These are phyloP conservation scores for Manis javanica DNA, from an alignment of 2,797 vertebrate genomes.

Conservation along the genomic window DNA sequence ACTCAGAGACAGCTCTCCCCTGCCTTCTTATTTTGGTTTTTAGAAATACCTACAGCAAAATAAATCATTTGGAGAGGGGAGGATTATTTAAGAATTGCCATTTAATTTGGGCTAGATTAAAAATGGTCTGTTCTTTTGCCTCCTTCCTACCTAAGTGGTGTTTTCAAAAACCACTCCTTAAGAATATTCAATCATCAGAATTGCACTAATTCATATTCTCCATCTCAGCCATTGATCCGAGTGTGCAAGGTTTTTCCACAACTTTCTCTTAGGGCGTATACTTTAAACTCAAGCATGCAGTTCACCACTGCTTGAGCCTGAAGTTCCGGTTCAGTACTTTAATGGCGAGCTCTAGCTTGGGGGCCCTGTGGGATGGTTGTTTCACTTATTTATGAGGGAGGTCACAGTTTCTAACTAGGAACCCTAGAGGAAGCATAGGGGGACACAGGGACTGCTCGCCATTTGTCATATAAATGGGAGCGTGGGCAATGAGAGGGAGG, in stretches of 20 bases:
- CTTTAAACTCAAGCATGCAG: background rate
- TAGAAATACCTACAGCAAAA: background rate
- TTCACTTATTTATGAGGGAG: background rate
- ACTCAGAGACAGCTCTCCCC: background rate
- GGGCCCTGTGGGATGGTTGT: background rate
- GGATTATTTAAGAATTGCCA: background rate
- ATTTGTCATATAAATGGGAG: background rate
- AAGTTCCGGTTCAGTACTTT: background rate
- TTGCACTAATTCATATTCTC: background rate
- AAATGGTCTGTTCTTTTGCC: background rate
- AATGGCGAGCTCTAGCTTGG: background rate
- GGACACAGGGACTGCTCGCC: background rate
- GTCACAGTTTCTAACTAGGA: background rate
- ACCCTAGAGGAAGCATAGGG: background rate
- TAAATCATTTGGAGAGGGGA: background rate
- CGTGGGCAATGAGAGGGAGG: background rate
- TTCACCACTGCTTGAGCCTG: background rate
- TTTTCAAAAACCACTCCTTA: background rate
- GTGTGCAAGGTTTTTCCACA: background rate
- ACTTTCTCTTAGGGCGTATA: background rate
- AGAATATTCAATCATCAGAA: background rate
- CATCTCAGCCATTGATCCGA: background rate
- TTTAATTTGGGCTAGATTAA: conserved; percentile 19
- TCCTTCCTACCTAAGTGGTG: background rate
- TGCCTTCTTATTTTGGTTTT: background rate